A percentile compares a stretch with the other conserved stretches of the same genome.
Conservation (phyloP, 1,140 invertebrate species). For the Oscheius sp. region DNA sequence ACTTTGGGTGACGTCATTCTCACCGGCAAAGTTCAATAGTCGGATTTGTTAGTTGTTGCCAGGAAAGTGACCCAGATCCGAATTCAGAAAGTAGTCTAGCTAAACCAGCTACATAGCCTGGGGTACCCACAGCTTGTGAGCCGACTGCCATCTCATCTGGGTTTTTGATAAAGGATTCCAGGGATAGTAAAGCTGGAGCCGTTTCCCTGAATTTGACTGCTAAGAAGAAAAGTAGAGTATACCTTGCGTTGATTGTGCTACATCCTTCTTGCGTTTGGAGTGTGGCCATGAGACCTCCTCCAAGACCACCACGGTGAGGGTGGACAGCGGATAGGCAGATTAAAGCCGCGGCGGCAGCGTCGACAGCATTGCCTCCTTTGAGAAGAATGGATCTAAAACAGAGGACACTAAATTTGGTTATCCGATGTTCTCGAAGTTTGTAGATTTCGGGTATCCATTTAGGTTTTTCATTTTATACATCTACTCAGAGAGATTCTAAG, state of each 20-base stretch:
- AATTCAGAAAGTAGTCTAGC: background rate
- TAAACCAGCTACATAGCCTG: background rate
- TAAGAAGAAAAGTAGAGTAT: background rate
- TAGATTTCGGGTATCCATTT: no score
- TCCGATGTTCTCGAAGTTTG: no score
- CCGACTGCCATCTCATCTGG: conserved; percentile 1
- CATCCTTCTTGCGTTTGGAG: background rate
- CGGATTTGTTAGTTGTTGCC: background rate
- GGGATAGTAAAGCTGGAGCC: background rate
- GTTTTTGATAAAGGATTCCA: background rate
- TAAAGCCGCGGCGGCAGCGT: background rate
- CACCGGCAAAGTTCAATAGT: background rate
- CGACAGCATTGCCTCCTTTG: conserved; percentile 2
- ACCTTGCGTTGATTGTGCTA: background rate
- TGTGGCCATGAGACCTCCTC: background rate
- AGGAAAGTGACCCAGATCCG: background rate
- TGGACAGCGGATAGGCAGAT: background rate
- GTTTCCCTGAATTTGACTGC: background rate
- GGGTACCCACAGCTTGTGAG: background rate
- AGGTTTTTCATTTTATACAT: no score
- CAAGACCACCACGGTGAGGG: background rate
- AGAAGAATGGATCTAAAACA: conserved; percentile 17
- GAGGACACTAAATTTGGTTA: no score
- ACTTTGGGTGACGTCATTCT: no score
- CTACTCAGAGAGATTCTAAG: no score